Evolutionary conservation across 2,113 vertebrate species (phyloP).

Genomic region (Glaucomys volans): DNA sequence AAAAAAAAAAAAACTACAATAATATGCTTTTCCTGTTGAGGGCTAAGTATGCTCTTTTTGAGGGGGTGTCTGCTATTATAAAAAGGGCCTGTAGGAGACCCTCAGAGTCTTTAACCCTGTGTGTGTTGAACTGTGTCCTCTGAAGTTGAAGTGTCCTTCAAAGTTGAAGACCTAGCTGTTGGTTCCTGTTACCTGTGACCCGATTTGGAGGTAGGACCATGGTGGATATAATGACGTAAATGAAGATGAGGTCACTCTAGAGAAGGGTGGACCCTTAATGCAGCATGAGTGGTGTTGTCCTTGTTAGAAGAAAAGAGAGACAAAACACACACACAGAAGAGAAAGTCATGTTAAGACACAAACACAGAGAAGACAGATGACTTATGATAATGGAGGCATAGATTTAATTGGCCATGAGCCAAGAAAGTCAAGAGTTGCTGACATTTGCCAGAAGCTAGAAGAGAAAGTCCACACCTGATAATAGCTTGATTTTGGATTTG

Average conservation of each 20-base stretch:
- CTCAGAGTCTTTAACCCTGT: neutral
- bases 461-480: neutral
- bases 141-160: neutral
- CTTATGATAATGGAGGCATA: neutral
- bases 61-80: neutral
- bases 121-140: neutral
- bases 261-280: neutral
- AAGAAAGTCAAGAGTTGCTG: neutral
- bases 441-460: neutral
- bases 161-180: neutral
- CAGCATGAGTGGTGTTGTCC: neutral
- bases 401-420: neutral
- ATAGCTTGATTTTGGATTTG: neutral
- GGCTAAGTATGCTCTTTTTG: neutral
- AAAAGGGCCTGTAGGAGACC: neutral
- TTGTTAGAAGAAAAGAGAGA: neutral
- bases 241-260: neutral
- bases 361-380: neutral
- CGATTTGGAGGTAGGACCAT: conserved; percentile 1
- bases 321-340: neutral
- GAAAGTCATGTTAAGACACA: neutral
- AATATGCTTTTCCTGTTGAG: neutral
- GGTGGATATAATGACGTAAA: neutral
- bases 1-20: no score
- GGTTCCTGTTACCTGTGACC: neutral